Evolutionary conservation across 2,888 invertebrate species (phyloP).

Genomic region (Adineta ricciae): DNA sequence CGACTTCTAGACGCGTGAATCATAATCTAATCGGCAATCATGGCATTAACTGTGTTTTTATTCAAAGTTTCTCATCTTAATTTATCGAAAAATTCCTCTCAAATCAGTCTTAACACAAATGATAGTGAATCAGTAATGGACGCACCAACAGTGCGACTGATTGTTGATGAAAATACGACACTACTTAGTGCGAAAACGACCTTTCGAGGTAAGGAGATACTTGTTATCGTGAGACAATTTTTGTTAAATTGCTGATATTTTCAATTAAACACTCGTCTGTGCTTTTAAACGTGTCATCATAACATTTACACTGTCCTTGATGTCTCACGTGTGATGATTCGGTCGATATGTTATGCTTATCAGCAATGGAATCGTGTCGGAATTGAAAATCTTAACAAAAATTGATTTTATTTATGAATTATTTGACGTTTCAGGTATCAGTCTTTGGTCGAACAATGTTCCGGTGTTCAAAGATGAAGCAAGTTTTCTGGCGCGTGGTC

Average conservation of each 20-base stretch:
- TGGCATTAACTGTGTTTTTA: background rate
- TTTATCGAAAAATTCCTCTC: background rate
- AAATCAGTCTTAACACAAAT: background rate
- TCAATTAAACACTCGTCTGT: no score
- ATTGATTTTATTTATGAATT: no score
- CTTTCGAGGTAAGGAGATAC: background rate
- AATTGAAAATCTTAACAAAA: no score
- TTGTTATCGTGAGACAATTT: no score
- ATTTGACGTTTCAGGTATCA: background rate
- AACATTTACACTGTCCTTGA: no score
- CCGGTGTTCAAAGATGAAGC: background rate
- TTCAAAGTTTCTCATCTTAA: background rate
- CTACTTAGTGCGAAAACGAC: background rate
- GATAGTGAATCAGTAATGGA: background rate
- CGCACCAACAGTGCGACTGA: background rate
- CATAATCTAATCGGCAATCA: background rate
- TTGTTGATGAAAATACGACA: background rate
- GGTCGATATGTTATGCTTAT: no score
- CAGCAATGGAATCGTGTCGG: no score
- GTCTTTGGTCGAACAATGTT: background rate
- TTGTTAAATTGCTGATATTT: no score
- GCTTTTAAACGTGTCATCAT: no score
- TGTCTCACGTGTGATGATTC: no score
- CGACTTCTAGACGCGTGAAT: background rate
- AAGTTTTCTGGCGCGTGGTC: background rate